Percentiles rank a stretch among this genome's conserved stretches.
Evolutionary conservation across 2,888 invertebrate species (phyloP).

Genomic region (Epinotia ramella): DNA sequence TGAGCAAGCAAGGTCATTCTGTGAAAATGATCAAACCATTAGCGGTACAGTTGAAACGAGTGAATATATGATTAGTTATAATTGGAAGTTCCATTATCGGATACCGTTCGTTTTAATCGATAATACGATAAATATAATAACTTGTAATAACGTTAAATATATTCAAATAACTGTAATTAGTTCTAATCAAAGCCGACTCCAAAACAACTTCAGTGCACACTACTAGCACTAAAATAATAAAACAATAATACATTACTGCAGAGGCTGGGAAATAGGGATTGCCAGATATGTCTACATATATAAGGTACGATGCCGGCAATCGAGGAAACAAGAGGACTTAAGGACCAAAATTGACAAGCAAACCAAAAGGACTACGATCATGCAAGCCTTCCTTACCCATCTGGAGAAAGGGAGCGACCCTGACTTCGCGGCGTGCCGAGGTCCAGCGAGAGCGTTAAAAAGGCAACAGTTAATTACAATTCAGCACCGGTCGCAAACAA

Average conservation of each 20-base stretch:
- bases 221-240: not conserved
- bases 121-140: not conserved
- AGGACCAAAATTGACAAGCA: no score
- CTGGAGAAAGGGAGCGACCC: slow-evolving; percentile 90
- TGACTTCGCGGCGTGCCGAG: slow-evolving; percentile 85
- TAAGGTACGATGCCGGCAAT: no score
- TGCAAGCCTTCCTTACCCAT: slow-evolving; percentile 85
- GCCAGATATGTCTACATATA: not conserved
- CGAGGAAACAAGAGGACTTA: no score
- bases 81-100: slow-evolving; percentile 1
- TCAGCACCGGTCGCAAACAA: slow-evolving; percentile 62
- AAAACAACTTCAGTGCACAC: not conserved
- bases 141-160: not conserved
- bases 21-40: slow-evolving; percentile 8
- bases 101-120: slow-evolving; percentile 3
- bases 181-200: not conserved
- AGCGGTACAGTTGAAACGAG: slow-evolving; percentile 1
- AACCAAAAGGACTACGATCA: not conserved
- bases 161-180: not conserved
- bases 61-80: not conserved
- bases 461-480: slow-evolving; percentile 84
- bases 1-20: slow-evolving; percentile 6
- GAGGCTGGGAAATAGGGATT: not conserved
- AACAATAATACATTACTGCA: not conserved
- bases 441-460: slow-evolving; percentile 85